These are phyloP conservation scores for Rhabdomys dilectus DNA, from an alignment of 2,113 vertebrate species.

Conservation along the genomic window DNA sequence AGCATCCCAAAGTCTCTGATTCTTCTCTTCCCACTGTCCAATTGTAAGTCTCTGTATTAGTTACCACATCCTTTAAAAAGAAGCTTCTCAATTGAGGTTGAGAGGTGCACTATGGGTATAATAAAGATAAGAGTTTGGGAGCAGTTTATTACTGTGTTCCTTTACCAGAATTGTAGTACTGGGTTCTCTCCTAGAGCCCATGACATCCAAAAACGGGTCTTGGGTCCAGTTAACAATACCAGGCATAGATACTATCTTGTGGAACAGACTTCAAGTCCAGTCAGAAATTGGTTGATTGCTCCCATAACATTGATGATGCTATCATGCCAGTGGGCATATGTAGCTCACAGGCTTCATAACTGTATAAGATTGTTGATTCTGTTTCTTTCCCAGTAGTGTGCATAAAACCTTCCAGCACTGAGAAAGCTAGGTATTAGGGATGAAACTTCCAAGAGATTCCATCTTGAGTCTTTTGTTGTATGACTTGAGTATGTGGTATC, in stretches of 20 bases:
- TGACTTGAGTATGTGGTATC: not conserved
- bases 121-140: not conserved
- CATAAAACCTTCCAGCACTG: not conserved
- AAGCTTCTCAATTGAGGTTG: not conserved
- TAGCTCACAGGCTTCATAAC: not conserved
- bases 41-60: not conserved
- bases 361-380: not conserved
- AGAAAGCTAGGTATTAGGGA: not conserved
- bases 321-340: not conserved
- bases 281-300: not conserved
- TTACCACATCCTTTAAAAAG: not conserved
- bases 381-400: not conserved
- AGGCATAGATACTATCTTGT: not conserved
- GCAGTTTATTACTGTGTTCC: not conserved
- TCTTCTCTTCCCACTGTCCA: not conserved
- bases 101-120: not conserved
- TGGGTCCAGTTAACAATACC: not conserved
- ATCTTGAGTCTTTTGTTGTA: not conserved
- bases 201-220: not conserved
- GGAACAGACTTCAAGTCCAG: not conserved
- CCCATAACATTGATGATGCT: not conserved
- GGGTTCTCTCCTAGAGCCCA: not conserved
- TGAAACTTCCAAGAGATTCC: not conserved
- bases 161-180: not conserved
- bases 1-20: not conserved